Evolutionary conservation across 92 coral and sea anemone genomes (phyloP).

Genomic region (Meandrina meandrites): DNA sequence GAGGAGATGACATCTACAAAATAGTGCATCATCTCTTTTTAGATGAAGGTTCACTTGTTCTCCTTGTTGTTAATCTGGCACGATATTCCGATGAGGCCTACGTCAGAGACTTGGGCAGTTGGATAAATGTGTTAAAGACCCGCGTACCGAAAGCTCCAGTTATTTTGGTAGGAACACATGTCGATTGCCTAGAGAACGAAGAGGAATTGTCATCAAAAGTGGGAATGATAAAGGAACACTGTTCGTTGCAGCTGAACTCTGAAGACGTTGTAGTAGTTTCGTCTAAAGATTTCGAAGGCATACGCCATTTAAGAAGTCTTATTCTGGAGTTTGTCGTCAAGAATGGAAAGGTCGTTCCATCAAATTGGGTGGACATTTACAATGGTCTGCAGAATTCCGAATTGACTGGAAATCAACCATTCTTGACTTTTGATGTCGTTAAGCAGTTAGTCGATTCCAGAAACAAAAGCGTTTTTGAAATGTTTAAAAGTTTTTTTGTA

Average conservation of each 20-base stretch:
- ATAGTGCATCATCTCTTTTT: slow-evolving; percentile 71
- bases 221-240: slow-evolving; percentile 5
- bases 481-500: background rate
- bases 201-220: slow-evolving; percentile 21
- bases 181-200: slow-evolving; percentile 29
- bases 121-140: slow-evolving; percentile 60
- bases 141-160: slow-evolving; percentile 66
- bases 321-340: slow-evolving; percentile 45
- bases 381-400: slow-evolving; percentile 43
- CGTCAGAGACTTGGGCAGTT: slow-evolving; percentile 55
- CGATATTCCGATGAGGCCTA: slow-evolving; percentile 49
- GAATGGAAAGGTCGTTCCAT: slow-evolving; percentile 61
- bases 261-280: slow-evolving; percentile 39
- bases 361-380: slow-evolving; percentile 52
- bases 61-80: slow-evolving; percentile 53
- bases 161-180: slow-evolving; percentile 62
- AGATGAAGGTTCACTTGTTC: slow-evolving; percentile 58
- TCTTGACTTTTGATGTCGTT: slow-evolving; percentile 54
- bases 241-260: slow-evolving; percentile 15
- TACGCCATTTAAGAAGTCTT: slow-evolving; percentile 31
- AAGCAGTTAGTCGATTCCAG: slow-evolving; percentile 19
- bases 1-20: slow-evolving; percentile 63
- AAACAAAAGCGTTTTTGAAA: background rate
- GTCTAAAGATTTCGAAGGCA: slow-evolving; percentile 56
- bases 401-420: slow-evolving; percentile 32